phyloP scores from a whole-genome alignment of 2,888 invertebrate genomes.

The Xylophagus ater region DNA sequence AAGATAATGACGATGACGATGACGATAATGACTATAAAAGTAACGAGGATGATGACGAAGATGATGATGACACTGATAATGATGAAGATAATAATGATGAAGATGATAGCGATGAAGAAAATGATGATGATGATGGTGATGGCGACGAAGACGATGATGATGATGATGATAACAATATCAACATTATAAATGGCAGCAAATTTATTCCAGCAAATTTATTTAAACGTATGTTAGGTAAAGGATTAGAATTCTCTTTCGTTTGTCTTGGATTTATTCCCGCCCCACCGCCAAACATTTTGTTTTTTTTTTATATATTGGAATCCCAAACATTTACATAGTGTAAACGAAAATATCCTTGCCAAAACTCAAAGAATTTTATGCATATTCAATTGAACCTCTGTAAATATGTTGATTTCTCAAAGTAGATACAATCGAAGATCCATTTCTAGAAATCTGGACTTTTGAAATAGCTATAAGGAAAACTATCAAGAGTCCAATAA shows the following conservation, averaged over 20 bases:
- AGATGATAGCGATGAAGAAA: slow-evolving; percentile 36
- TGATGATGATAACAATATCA: slow-evolving; percentile 36
- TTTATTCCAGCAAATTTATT: slow-evolving; percentile 27
- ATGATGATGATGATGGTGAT: slow-evolving; percentile 32
- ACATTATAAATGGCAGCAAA: slow-evolving; percentile 31
- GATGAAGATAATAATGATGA: slow-evolving; percentile 27
- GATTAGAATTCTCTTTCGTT: slow-evolving; percentile 23
- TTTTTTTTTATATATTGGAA: too few species aligned
- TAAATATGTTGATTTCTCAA: too few species aligned
- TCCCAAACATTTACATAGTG: too few species aligned
- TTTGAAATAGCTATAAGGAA: too few species aligned
- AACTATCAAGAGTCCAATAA: too few species aligned
- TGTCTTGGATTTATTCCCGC: slow-evolving; percentile 18
- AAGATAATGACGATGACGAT: slow-evolving; percentile 31
- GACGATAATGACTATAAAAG: slow-evolving; percentile 37
- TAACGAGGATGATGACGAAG: slow-evolving; percentile 38
- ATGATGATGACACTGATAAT: slow-evolving; percentile 27
- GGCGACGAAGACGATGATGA: slow-evolving; percentile 38
- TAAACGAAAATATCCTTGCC: too few species aligned
- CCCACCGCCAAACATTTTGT: too few species aligned
- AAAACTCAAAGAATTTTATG: too few species aligned
- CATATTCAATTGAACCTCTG: too few species aligned
- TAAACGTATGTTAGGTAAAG: slow-evolving; percentile 40
- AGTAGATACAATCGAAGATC: too few species aligned
- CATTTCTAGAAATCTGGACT: too few species aligned